phyloP scores from a whole-genome alignment of 2,797 vertebrate genomes.

The Clarias laeviceps region DNA sequence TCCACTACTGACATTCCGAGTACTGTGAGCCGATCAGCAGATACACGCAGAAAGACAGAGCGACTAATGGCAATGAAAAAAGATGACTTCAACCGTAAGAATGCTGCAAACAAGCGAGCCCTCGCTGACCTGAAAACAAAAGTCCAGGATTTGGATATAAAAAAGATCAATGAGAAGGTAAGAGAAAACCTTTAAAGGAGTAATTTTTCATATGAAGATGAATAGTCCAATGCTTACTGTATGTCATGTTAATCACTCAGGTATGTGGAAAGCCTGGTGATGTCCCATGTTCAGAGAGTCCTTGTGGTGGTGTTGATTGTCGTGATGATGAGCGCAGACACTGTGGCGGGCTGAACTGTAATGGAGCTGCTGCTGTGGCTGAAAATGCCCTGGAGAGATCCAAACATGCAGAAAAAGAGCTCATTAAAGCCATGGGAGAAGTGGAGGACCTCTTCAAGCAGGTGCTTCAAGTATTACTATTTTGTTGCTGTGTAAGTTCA shows the following conservation, averaged over 20 bases:
- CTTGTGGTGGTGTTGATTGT: conserved; percentile 92
- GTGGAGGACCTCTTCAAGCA: conserved; percentile 83
- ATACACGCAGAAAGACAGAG: conserved; percentile 80
- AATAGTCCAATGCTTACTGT: not conserved
- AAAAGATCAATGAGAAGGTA: conserved; percentile 91
- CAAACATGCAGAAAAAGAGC: conserved; percentile 86
- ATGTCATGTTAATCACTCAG: conserved; percentile 67
- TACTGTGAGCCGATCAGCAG: conserved; percentile 81
- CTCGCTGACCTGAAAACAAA: conserved; percentile 77
- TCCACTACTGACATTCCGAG: conserved; percentile 79
- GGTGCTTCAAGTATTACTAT: conserved; percentile 62
- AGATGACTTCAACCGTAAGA: conserved; percentile 87
- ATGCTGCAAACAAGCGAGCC: conserved; percentile 82
- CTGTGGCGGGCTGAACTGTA: conserved; percentile 91
- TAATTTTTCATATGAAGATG: not conserved
- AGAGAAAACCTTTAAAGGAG: conserved; percentile 20
- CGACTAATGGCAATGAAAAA: conserved; percentile 77
- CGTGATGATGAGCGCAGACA: conserved; percentile 88
- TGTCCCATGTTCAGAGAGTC: conserved; percentile 84
- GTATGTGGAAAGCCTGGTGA: conserved; percentile 86
- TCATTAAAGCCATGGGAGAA: conserved; percentile 82
- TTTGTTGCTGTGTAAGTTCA: not conserved
- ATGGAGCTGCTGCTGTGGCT: conserved; percentile 83
- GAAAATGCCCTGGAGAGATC: conserved; percentile 85
- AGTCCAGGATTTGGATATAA: conserved; percentile 78